Evolutionary conservation across 1,140 invertebrate species (phyloP).

Genomic region (Sycophila sp.): DNA sequence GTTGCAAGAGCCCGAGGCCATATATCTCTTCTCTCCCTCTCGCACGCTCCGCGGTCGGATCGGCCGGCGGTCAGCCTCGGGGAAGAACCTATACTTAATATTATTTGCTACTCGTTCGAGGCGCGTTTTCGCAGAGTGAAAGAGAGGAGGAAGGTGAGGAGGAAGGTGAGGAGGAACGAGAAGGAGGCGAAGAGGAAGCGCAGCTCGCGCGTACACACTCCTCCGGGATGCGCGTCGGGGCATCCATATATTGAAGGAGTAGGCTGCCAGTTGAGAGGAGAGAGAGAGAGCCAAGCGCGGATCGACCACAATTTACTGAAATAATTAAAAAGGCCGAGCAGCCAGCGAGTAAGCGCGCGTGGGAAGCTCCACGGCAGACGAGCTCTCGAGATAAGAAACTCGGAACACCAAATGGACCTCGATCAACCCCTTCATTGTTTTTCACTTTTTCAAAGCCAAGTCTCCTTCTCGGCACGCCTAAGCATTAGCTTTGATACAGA

Average conservation of each 20-base stretch:
- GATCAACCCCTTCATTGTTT: slow-evolving; percentile 31
- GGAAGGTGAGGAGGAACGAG: neutral
- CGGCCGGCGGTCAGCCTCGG: slow-evolving; percentile 26
- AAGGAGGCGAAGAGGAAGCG: slow-evolving; percentile 13
- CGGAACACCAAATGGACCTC: slow-evolving; percentile 26
- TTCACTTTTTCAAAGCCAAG: slow-evolving; percentile 22
- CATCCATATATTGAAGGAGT: too few relatives aligned
- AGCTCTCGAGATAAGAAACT: slow-evolving; percentile 25
- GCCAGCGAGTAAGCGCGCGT: slow-evolving; percentile 40
- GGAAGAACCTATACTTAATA: slow-evolving; percentile 60
- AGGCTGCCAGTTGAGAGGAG: too few relatives aligned
- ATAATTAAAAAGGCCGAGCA: slow-evolving; percentile 58
- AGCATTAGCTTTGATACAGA: too few relatives aligned
- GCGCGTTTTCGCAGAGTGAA: slow-evolving; percentile 30
- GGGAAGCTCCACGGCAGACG: slow-evolving; percentile 46
- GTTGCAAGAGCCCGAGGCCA: slow-evolving; percentile 42
- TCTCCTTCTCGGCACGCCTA: neutral
- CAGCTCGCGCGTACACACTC: neutral
- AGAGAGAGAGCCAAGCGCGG: slow-evolving; percentile 2
- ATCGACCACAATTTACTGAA: slow-evolving; percentile 57
- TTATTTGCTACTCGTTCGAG: slow-evolving; percentile 57
- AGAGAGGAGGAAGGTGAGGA: neutral
- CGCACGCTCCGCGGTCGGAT: slow-evolving; percentile 20
- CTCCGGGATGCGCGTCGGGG: too few relatives aligned
- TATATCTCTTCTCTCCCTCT: slow-evolving; percentile 42